These are phyloP conservation scores for Tetragonisca angustula DNA, from an alignment of 2,888 invertebrate genomes.

Conservation along the genomic window DNA sequence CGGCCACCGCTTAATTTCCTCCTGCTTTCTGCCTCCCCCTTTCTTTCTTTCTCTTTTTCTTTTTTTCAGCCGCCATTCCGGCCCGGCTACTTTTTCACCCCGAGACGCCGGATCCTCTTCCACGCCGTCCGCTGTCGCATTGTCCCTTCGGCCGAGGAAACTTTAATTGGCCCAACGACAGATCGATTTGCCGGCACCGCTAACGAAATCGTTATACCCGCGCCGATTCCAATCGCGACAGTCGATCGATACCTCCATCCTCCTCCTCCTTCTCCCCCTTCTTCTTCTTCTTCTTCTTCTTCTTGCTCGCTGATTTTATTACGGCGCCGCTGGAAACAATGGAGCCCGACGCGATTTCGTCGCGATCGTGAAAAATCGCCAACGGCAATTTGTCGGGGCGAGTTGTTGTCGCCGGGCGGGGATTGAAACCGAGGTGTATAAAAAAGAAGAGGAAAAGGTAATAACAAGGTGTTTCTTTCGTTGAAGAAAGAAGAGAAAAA, in stretches of 20 bases:
- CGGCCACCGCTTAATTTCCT: slow-evolving; percentile 56
- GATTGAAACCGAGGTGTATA: too few species aligned
- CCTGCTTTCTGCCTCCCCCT: not conserved
- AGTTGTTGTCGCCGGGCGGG: not conserved
- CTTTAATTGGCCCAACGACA: slow-evolving; percentile 62
- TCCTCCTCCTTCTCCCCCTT: not conserved
- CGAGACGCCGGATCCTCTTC: not conserved
- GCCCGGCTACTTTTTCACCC: slow-evolving; percentile 43
- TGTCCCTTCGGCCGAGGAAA: slow-evolving; percentile 45
- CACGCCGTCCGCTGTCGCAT: slow-evolving; percentile 43
- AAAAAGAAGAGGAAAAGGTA: too few species aligned
- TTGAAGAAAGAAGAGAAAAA: not conserved
- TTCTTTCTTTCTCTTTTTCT: too few species aligned
- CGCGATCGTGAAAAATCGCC: not conserved
- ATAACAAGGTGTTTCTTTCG: not conserved
- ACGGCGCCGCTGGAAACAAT: not conserved
- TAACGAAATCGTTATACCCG: slow-evolving; percentile 56
- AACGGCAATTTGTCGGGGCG: not conserved
- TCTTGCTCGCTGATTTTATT: slow-evolving; percentile 6
- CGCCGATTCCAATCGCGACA: slow-evolving; percentile 43
- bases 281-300: not conserved
- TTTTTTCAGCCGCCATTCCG: not conserved
- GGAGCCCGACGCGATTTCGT: not conserved
- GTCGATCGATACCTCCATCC: slow-evolving; percentile 29
- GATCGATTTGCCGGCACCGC: slow-evolving; percentile 42